phyloP scores from a whole-genome alignment of 2,797 vertebrate genomes.

The Xenopus petersii region DNA sequence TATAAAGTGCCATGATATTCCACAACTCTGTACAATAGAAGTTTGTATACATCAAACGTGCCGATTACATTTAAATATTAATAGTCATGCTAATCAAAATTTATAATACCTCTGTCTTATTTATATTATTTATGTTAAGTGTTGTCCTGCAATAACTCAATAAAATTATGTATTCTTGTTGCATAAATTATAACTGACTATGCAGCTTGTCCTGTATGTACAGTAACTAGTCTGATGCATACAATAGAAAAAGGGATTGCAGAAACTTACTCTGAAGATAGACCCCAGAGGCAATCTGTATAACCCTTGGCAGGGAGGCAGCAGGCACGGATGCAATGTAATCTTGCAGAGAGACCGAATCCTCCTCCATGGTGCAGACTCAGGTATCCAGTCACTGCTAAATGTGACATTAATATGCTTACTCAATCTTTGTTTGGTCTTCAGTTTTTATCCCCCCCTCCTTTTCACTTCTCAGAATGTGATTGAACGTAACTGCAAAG shows the following conservation, averaged over 20 bases:
- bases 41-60: too few species aligned
- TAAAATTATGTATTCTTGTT: too few species aligned
- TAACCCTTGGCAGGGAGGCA: conserved; percentile 26
- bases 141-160: too few species aligned
- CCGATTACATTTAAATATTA: too few species aligned
- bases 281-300: conserved; percentile 35
- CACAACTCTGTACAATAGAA: too few species aligned
- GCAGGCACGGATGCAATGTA: conserved; percentile 8
- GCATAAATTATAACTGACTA: too few species aligned
- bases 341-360: conserved; percentile 24
- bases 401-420: neutral
- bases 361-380: conserved; percentile 21
- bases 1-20: too few species aligned
- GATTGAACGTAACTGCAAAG: neutral
- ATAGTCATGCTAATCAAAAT: too few species aligned
- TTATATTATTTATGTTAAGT: too few species aligned
- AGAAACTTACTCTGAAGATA: conserved; percentile 38
- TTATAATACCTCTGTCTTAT: too few species aligned
- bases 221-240: too few species aligned
- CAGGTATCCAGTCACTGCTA: neutral
- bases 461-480: conserved; percentile 3
- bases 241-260: neutral
- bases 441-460: neutral
- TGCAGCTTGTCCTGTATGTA: too few species aligned
- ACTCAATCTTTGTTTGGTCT: neutral